Conservation (phyloP, 2,113 vertebrate genomes). For the Menura novaehollandiae region DNA sequence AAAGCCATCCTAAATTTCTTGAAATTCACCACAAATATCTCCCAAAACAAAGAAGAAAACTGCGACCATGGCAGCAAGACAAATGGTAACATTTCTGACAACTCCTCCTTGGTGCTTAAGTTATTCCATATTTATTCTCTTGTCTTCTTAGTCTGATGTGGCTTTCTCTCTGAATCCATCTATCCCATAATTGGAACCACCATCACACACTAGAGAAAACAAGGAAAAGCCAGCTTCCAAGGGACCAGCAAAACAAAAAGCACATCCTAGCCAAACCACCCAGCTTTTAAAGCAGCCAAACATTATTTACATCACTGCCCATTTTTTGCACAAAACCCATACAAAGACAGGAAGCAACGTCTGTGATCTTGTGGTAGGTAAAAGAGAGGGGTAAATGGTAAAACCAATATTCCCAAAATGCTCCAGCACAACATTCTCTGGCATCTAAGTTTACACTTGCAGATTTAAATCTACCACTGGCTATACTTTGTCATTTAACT, state of each 20-base stretch:
- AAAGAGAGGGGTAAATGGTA: neutral
- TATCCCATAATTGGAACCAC: neutral
- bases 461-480: neutral
- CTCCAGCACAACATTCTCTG: neutral
- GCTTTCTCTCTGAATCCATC: neutral
- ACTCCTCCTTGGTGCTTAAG: neutral
- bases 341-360: neutral
- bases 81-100: neutral
- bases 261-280: neutral
- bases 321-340: neutral
- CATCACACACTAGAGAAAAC: neutral
- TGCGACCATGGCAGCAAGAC: neutral
- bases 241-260: neutral
- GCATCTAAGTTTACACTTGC: neutral
- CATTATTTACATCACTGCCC: too few relatives aligned
- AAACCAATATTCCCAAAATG: neutral
- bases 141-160: neutral
- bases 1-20: neutral
- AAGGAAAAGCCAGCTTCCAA: neutral
- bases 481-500: neutral
- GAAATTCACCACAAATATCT: neutral
- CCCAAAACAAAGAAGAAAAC: neutral
- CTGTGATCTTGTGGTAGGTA: fast-evolving
- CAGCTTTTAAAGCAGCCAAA: neutral
- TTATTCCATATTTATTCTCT: neutral